Evolutionary conservation across 1,140 invertebrate species (phyloP), one percentile per base, ranked within the genome.

Genomic region (Phortica variegata): DNA sequence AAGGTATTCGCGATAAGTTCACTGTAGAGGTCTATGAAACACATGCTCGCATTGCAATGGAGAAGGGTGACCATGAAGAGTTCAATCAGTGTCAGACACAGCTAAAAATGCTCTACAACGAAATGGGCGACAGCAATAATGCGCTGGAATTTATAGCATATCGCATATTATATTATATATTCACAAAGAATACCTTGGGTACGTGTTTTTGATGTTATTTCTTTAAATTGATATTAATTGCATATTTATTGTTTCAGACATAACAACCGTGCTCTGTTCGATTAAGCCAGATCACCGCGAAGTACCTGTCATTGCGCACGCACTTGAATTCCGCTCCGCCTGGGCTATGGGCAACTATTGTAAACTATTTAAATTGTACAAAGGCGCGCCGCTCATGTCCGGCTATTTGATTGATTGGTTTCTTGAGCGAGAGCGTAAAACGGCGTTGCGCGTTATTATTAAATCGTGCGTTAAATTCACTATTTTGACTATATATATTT

Each of bases 81-180:
- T 98, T 98, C 73, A 98, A 98, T 81, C 96, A 98, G 75, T 98
- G 96, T 77, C 96, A 98, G 79, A 96, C 94, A 31, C 96, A 98
- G 79, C 79, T 99, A 19, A 91, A 92, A 81, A 89, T 93, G 81
- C 80, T 99, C 8, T 98, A 96, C 76, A 75, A 82, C 47, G 88
- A 91, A 68, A 75, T 87, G 19, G 87, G 86, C 43, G 84, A 84
- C 17, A 84, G 61, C 34, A 39, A 33, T 1, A 88, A 93, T 79
- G 78, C 81, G 39, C 82, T 88, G 50, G 96, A 99, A 79, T 99
- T 99, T 77, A 89, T 87, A 31, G 93, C 93, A 44, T 98, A 99
- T 79, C 84, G 88, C 49, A 93, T 99, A 76, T 79, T 99, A 7
- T 98, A 98, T 77, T 97, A 94, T 66, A 95, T 99, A 50, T 98